Base-by-base conservation (phyloP, 2,888 invertebrate genomes). In the Gari tellinella region DNA sequence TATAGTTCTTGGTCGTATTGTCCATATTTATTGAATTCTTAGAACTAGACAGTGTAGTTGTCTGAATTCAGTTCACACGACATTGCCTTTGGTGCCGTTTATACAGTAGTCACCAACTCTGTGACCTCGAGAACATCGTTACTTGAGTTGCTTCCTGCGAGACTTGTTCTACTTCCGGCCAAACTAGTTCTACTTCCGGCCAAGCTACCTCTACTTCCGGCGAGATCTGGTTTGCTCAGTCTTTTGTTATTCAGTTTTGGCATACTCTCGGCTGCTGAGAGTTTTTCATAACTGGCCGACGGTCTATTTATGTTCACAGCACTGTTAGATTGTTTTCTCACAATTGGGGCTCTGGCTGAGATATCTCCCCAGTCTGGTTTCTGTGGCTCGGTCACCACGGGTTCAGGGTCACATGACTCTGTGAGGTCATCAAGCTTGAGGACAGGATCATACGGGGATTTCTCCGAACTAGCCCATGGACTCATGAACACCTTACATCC, bases 361-460 rank as follows among this genome's bases (percentile, higher is more conserved):
- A 79, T 26, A 38, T 79, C 74, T 21, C 74, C 19, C 79, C 79
- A 79, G n/a, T 72, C 31, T 12, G 79, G 67, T 55, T 74, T 74
- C 25, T 57, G 52, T 14, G 79, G 79, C 25, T 74, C 79, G 43
- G 62, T 38, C 41, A 68, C 68, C 23, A 79, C 60, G 0, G 65
- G 45, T 25, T 62, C 61, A 2, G 56, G 37, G 0, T 48, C 43
- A 8, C 40, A 61, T 23, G 43, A 21, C 3, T 49, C 62, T 3
- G 37, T 48, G 4, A 72, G 65, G 15, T 62, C 58, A 17, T 66
- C 67, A 15, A 72, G 67, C 31, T 68, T 74, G 25, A 60, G 57
- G 8, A 79, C 72, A 26, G 72, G 56, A 38, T 66, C 72, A 49
- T 79, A 76, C 8, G 62, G 52, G 4, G 49, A 26, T 12, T 60